Conservation (phyloP, 2,888 invertebrate species). For the Nomada hirtipes region DNA sequence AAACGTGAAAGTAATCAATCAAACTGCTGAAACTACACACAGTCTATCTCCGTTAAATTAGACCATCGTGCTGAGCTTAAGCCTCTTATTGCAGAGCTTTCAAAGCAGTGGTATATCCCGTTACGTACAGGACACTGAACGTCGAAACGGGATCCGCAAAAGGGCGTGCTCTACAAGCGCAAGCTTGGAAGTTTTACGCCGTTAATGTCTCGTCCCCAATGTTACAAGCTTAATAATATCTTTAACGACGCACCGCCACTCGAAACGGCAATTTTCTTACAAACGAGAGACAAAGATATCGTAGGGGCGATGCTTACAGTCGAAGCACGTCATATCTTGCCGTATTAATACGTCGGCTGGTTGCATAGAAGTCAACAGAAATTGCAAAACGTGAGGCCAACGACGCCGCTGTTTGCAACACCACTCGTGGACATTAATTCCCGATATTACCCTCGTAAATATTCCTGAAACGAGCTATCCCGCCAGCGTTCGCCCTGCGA, state of each 20-base stretch:
- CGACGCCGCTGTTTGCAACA: constrained; percentile 42
- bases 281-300: constrained; percentile 32
- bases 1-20: too few relatives aligned
- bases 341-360: constrained; percentile 53
- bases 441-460: constrained; percentile 76
- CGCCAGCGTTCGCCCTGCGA: constrained; percentile 26
- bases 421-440: constrained; percentile 68
- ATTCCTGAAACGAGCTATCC: constrained; percentile 64
- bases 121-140: constrained; percentile 13
- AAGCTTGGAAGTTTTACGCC: constrained; percentile 10
- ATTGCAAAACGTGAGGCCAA: constrained; percentile 50
- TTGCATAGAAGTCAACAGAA: constrained; percentile 24
- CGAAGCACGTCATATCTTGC: constrained; percentile 42
- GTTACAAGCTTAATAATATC: constrained; percentile 25
- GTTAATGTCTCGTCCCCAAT: constrained; percentile 1
- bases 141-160: background rate
- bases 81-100: background rate
- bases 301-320: constrained; percentile 44
- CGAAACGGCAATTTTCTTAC: constrained; percentile 38
- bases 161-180: background rate
- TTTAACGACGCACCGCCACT: background rate
- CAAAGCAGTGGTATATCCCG: background rate
- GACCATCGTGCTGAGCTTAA: background rate
- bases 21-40: too few relatives aligned
- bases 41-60: background rate